Evolutionary conservation across 2,797 vertebrate species (phyloP).

Genomic region (Enteromius afrohamiltoni): DNA sequence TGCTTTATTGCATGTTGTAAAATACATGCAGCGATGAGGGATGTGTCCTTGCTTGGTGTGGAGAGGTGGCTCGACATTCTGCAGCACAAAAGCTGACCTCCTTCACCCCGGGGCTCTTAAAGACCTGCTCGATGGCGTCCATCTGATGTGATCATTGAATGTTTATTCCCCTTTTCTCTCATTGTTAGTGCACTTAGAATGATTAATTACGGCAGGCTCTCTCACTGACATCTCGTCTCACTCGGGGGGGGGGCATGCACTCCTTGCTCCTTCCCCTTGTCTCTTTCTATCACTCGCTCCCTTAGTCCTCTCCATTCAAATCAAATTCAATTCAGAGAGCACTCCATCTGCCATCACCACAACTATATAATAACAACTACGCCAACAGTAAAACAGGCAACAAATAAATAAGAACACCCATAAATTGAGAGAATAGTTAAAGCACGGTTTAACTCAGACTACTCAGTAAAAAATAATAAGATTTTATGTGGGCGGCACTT

Average conservation of each 20-base stretch:
- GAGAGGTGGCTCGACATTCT: background rate
- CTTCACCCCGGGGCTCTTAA: constrained; percentile 35
- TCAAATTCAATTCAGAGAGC: constrained; percentile 69
- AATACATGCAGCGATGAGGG: constrained; percentile 17
- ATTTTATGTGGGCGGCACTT: constrained; percentile 26
- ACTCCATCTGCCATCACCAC: constrained; percentile 61
- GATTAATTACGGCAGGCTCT: constrained; percentile 67
- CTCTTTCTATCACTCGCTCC: constrained; percentile 65
- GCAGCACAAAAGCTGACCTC: constrained; percentile 24
- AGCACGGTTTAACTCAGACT: constrained; percentile 10
- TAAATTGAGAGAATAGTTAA: constrained; percentile 51
- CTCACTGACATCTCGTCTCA: constrained; percentile 66
- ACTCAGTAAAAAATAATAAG: constrained; percentile 42
- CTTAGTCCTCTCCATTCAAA: constrained; percentile 72
- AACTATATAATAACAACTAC: constrained; percentile 51
- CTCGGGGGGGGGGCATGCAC: constrained; percentile 63
- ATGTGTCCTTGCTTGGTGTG: constrained; percentile 35
- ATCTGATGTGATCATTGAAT: constrained; percentile 59
- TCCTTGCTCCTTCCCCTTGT: constrained; percentile 57
- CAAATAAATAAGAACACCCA: constrained; percentile 57
- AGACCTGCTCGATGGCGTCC: constrained; percentile 12
- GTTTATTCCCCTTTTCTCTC: constrained; percentile 69
- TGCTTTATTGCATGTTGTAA: constrained; percentile 32
- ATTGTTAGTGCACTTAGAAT: constrained; percentile 68
- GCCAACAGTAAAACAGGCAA: constrained; percentile 58